Conservation (phyloP, 2,797 vertebrate genomes). For the Chlorospingus semifuscus region DNA sequence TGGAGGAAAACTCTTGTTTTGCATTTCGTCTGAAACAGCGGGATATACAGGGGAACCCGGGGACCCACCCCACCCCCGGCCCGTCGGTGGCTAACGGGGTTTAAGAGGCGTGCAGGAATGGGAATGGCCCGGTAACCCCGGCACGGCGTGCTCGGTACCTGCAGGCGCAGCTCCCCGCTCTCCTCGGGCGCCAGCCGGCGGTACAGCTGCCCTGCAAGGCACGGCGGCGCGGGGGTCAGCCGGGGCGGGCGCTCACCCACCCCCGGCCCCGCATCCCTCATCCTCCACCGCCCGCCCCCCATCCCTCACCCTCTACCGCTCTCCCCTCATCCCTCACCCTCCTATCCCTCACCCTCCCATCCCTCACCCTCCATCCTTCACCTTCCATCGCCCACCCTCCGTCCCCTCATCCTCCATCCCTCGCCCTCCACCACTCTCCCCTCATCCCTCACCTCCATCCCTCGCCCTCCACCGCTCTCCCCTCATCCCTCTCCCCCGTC, state of each 20-base stretch:
- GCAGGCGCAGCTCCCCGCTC: not conserved
- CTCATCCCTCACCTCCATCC: too few species aligned
- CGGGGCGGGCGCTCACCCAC: not conserved
- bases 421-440: rapidly evolving
- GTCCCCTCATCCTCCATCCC: too few species aligned
- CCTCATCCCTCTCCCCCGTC: too few species aligned
- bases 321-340: too few species aligned
- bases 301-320: not conserved
- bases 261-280: not conserved
- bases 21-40: rapidly evolving
- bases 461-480: not conserved
- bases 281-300: too few species aligned
- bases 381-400: rapidly evolving
- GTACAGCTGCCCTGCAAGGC: not conserved
- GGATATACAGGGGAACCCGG: rapidly evolving
- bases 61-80: not conserved
- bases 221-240: not conserved
- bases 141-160: not conserved
- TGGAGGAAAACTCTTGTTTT: rapidly evolving
- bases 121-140: rapidly evolving
- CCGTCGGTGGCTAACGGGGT: rapidly evolving
- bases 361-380: not conserved
- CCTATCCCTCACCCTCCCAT: not conserved
- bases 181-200: not conserved
- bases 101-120: rapidly evolving